phyloP scores from a whole-genome alignment of 1,140 invertebrate species.

The Harpegnathos saltator region DNA sequence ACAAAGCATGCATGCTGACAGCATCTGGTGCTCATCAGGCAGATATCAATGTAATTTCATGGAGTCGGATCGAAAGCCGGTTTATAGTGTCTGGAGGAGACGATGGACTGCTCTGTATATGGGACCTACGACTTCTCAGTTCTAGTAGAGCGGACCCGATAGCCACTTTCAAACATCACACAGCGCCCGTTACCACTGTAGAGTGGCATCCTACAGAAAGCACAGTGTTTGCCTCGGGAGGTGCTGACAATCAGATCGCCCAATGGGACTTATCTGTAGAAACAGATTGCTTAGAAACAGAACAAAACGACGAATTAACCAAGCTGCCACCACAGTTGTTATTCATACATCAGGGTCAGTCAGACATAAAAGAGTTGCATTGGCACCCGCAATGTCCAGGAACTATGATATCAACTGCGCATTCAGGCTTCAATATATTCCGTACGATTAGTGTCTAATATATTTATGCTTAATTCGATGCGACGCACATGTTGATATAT shows the following conservation, averaged over 20 bases:
- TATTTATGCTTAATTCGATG: conserved; percentile 12
- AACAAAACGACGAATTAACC: conserved; percentile 87
- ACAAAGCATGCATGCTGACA: conserved; percentile 97
- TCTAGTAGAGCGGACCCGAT: conserved; percentile 89
- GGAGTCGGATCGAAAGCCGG: conserved; percentile 95
- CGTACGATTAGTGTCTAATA: conserved; percentile 98
- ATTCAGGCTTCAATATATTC: conserved; percentile 98
- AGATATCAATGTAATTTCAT: conserved; percentile 99
- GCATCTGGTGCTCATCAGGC: conserved; percentile 93
- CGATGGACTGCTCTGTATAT: conserved; percentile 97
- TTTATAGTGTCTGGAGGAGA: conserved; percentile 92
- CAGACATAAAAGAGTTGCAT: conserved; percentile 99
- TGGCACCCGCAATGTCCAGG: conserved; percentile 99
- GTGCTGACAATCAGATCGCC: conserved; percentile 98
- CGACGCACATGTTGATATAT: conserved; percentile 26
- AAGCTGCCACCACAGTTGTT: conserved; percentile 97
- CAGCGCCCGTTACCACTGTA: conserved; percentile 96
- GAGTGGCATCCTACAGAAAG: conserved; percentile 98
- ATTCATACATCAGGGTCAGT: conserved; percentile 99
- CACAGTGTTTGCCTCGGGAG: conserved; percentile 96
- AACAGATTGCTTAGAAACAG: conserved; percentile 88
- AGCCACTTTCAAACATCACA: conserved; percentile 97
- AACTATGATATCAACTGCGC: conserved; percentile 96
- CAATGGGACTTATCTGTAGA: conserved; percentile 99
- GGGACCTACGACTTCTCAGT: conserved; percentile 97